Percentiles rank a stretch among this genome's conserved stretches.
Evolutionary conservation across 2,888 invertebrate genomes (phyloP).

Genomic region (Drosophila melanosoma): DNA sequence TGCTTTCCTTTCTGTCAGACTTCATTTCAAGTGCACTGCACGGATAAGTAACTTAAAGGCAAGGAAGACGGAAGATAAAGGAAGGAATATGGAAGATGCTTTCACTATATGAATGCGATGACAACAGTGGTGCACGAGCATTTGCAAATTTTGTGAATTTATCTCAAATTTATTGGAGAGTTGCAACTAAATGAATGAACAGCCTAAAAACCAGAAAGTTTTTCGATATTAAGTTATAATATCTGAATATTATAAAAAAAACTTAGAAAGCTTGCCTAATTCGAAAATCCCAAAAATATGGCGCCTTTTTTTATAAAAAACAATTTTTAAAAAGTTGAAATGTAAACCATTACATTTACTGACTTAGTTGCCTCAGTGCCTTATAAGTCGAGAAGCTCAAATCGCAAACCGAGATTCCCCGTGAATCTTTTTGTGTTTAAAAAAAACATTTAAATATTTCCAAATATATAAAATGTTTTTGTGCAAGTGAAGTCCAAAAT

Average conservation of each 20-base stretch:
- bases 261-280: neutral
- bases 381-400: neutral
- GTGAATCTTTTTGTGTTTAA: neutral
- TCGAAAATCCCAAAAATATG: neutral
- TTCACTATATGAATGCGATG: constrained; percentile 1
- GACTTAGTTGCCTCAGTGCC: neutral
- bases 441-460: no score
- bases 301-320: neutral
- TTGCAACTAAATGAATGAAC: neutral
- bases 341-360: neutral
- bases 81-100: constrained; percentile 4
- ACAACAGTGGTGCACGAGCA: constrained; percentile 28
- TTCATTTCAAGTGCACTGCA: constrained; percentile 32
- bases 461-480: neutral
- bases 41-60: constrained; percentile 41
- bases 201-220: neutral
- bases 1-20: constrained; percentile 23
- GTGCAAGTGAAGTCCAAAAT: neutral
- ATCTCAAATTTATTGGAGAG: neutral
- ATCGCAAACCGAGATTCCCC: neutral
- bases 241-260: neutral
- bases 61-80: constrained; percentile 10
- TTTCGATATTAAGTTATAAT: neutral
- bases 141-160: neutral
- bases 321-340: neutral